phyloP scores from a whole-genome alignment of 2,888 invertebrate species.

The Drosophila leonis region DNA sequence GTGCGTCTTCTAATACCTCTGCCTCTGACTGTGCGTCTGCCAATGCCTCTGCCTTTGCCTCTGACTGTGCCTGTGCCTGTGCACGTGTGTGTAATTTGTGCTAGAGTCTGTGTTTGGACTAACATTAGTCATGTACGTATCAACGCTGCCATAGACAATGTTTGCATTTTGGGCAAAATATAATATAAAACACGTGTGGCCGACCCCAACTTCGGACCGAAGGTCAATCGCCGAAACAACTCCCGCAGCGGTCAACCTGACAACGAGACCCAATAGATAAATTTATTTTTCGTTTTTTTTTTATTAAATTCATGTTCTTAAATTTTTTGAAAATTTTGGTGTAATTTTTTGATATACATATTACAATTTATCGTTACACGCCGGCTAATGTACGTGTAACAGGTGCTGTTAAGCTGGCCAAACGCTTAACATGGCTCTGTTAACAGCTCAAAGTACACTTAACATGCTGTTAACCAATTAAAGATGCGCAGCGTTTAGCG shows the following conservation, averaged over 20 bases:
- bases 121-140: constrained; percentile 49
- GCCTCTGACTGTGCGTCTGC: constrained; percentile 6
- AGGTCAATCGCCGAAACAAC: constrained; percentile 45
- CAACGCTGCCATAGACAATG: constrained; percentile 51
- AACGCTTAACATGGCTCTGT: constrained; percentile 33
- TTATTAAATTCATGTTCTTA: not conserved
- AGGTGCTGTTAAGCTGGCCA: constrained; percentile 22
- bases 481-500: constrained; percentile 28
- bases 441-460: constrained; percentile 2
- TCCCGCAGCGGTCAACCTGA: constrained; percentile 9
- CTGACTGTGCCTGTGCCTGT: constrained; percentile 10
- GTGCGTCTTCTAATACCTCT: constrained; percentile 19
- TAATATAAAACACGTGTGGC: constrained; percentile 37
- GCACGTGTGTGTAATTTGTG: constrained; percentile 18
- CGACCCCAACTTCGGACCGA: constrained; percentile 39
- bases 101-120: constrained; percentile 14
- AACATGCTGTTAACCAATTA: constrained; percentile 29
- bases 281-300: not conserved
- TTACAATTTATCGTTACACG: not conserved
- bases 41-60: constrained; percentile 8
- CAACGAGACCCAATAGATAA: not conserved
- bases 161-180: constrained; percentile 42
- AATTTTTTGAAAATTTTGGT: not conserved
- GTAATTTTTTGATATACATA: not conserved
- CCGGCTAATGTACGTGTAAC: constrained; percentile 6